Conservation (phyloP, 2,888 invertebrate species). For the Piscicola geometra region DNA sequence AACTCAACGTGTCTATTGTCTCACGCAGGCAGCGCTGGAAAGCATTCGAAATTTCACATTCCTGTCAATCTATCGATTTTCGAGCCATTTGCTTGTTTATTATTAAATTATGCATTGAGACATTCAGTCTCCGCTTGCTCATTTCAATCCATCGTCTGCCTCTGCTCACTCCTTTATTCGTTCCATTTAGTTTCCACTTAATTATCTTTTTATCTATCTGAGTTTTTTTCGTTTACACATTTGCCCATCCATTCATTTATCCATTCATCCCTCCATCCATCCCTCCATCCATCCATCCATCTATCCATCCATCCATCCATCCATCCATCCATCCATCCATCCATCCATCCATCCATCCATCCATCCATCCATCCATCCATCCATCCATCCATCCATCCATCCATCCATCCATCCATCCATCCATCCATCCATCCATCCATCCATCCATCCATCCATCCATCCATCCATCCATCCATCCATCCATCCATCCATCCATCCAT, state of each 20-base stretch:
- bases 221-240: not conserved
- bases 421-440: slow-evolving; percentile 15
- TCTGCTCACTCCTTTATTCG: too few relatives aligned
- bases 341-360: slow-evolving; percentile 27
- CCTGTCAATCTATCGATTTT: too few relatives aligned
- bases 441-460: not conserved
- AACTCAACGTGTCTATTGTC: too few relatives aligned
- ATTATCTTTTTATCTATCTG: too few relatives aligned
- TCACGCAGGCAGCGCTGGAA: too few relatives aligned
- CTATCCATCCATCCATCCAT: slow-evolving; percentile 31
- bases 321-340: slow-evolving; percentile 29
- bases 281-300: slow-evolving; percentile 31
- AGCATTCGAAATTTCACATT: too few relatives aligned
- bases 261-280: slow-evolving; percentile 24
- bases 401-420: slow-evolving; percentile 27
- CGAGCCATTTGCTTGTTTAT: too few relatives aligned
- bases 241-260: slow-evolving; percentile 22
- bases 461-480: slow-evolving; percentile 27
- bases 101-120: too few relatives aligned
- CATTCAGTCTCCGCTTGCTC: too few relatives aligned
- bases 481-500: slow-evolving; percentile 22
- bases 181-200: too few relatives aligned
- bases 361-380: slow-evolving; percentile 2
- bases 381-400: slow-evolving; percentile 27
- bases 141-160: too few relatives aligned